Evolutionary conservation across 2,797 vertebrate genomes (phyloP).

Genomic region (Gobionotothen gibberifrons): DNA sequence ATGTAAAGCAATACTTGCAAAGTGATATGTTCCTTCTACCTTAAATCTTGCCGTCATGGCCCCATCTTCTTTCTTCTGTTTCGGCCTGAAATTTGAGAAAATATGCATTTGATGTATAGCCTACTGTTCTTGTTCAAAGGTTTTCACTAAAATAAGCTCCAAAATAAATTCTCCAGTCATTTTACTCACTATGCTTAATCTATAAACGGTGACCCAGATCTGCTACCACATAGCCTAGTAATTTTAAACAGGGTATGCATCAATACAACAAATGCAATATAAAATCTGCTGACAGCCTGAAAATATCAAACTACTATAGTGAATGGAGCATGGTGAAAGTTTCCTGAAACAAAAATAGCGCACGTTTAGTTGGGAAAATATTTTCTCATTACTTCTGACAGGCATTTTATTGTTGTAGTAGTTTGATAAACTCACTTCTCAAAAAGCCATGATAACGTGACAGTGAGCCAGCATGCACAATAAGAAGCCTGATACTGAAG

Average conservation of each 20-base stretch:
- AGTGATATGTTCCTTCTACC: neutral
- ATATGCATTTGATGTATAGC: neutral
- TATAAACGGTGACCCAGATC: neutral
- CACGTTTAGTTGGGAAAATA: neutral
- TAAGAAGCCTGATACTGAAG: neutral
- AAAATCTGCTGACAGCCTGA: neutral
- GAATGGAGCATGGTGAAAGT: neutral
- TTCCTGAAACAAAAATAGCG: neutral
- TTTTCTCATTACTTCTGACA: neutral
- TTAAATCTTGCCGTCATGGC: neutral
- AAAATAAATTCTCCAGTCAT: neutral
- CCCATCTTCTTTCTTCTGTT: neutral
- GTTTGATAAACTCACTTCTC: no score
- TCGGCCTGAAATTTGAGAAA: neutral
- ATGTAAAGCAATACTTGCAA: neutral
- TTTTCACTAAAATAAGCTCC: no score
- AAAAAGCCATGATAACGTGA: no score
- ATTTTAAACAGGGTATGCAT: neutral
- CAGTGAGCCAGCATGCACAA: neutral
- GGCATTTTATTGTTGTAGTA: no score
- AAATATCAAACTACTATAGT: no score
- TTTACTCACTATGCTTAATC: neutral
- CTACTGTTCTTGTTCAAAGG: neutral
- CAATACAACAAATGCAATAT: neutral
- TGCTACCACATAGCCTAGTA: no score